Base-by-base conservation (phyloP, 2,888 invertebrate genomes). In the Altica lythri region DNA sequence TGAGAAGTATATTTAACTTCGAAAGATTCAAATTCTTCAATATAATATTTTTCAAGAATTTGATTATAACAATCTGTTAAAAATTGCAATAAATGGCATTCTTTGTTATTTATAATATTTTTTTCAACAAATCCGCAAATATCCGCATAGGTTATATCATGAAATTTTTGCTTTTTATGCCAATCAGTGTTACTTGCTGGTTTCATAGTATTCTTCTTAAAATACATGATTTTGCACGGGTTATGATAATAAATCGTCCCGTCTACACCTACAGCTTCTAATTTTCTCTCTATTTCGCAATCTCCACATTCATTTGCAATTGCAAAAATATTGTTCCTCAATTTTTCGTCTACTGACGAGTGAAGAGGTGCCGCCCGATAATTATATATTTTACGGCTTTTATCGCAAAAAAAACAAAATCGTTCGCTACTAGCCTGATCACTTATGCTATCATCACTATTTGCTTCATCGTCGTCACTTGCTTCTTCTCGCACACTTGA, bases 41-140 rank as follows among this genome's bases (percentile, higher is more conserved):
- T n/a, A n/a, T n/a, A n/a, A n/a, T n/a, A n/a, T n/a, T 38, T 16
- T 2, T 38, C 18, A 9, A 18, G 38, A 38, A 16, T 4, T 18
- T 18, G 10, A 38, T 38, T 18, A 9, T 38, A 18, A 18, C 6
- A n/a, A 16, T 38, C 18, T 18, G 38, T 38, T 8, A 38, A 18
- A 38, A 18, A 38, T 38, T 38, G 18, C 18, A 18, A 38, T 4
- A 16, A 38, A 18, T 38, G 38, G 12, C n/a, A 18, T 18, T 38
- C 17, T 38, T 38, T 38, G 6, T 38, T 18, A 18, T 38, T 18
- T 38, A 18, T 18, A 38, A 18, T 6, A 18, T 38, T 38, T 38
- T 38, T 38, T 18, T 38, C 17, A n/a, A 44, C 18, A 32, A 44
- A 30, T 6, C 18, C 32, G 44, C 44, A 44, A 44, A 44, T 13